Conservation (phyloP, 2,888 invertebrate species). For the Caenorhabditis virilis region DNA sequence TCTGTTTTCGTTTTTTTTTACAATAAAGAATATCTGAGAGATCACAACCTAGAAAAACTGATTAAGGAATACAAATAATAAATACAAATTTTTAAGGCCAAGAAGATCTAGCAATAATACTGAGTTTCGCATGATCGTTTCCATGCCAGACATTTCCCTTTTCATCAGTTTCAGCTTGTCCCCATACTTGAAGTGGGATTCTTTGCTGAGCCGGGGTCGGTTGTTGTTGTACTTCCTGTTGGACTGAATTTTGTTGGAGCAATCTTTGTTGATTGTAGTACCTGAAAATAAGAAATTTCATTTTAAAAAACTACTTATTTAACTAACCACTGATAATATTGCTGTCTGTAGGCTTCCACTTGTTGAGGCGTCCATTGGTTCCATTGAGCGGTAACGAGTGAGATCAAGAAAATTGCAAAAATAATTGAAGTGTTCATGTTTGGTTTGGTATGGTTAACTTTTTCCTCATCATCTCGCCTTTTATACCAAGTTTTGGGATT, state of each 20-base stretch:
- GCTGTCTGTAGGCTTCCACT: conserved; percentile 21
- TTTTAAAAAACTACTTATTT: neutral
- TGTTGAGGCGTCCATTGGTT: conserved; percentile 28
- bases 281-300: conserved; percentile 9
- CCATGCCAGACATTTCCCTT: conserved; percentile 22
- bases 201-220: conserved; percentile 1
- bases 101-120: conserved; percentile 6
- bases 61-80: too few relatives aligned
- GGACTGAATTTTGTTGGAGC: too few relatives aligned
- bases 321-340: conserved; percentile 28
- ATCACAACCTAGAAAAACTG: too few relatives aligned
- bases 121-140: conserved; percentile 10
- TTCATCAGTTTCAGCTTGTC: conserved; percentile 11
- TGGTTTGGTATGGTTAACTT: neutral
- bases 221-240: conserved; percentile 17
- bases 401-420: neutral
- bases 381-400: neutral
- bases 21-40: too few relatives aligned
- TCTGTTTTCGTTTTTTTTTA: too few relatives aligned
- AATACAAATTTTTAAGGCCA: conserved; percentile 8
- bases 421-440: neutral
- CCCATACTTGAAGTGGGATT: conserved; percentile 4
- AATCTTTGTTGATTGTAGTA: conserved; percentile 19
- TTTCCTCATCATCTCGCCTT: neutral
- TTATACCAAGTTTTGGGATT: neutral